These are phyloP conservation scores for Megamerina dolium DNA, from an alignment of 2,888 invertebrate species.

Conservation along the genomic window DNA sequence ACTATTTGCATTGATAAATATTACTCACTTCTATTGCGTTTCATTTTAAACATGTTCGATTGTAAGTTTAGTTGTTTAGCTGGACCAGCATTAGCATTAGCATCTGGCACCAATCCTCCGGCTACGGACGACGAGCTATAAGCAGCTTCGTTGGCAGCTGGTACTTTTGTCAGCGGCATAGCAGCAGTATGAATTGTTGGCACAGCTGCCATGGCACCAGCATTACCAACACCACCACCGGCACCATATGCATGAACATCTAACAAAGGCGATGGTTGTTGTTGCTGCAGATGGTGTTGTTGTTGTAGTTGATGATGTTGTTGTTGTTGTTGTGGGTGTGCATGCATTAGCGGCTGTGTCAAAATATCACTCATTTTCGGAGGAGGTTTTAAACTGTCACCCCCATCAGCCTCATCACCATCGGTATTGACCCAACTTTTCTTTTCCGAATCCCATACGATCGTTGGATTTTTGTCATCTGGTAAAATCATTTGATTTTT, in stretches of 20 bases:
- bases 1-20: no score
- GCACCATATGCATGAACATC: slow-evolving; percentile 7
- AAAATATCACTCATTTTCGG: slow-evolving; percentile 61
- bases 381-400: slow-evolving; percentile 57
- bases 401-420: slow-evolving; percentile 51
- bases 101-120: slow-evolving; percentile 12
- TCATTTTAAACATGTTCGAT: slow-evolving; percentile 74
- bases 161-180: neutral
- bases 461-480: slow-evolving; percentile 88
- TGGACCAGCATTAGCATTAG: slow-evolving; percentile 18
- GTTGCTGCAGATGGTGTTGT: slow-evolving; percentile 13
- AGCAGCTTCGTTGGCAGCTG: neutral
- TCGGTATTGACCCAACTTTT: slow-evolving; percentile 84
- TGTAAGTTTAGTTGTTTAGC: slow-evolving; percentile 44
- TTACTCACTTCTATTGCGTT: slow-evolving; percentile 68
- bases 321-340: slow-evolving; percentile 14
- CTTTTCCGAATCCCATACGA: slow-evolving; percentile 86
- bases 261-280: slow-evolving; percentile 14
- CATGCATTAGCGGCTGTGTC: slow-evolving; percentile 13
- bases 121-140: slow-evolving; percentile 14
- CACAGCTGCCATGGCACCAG: neutral
- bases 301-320: slow-evolving; percentile 11
- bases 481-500: slow-evolving; percentile 95
- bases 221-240: neutral
- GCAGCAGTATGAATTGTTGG: slow-evolving; percentile 1